Conservation (phyloP, 2,888 invertebrate genomes). For the Acanthosoma haemorrhoidale region DNA sequence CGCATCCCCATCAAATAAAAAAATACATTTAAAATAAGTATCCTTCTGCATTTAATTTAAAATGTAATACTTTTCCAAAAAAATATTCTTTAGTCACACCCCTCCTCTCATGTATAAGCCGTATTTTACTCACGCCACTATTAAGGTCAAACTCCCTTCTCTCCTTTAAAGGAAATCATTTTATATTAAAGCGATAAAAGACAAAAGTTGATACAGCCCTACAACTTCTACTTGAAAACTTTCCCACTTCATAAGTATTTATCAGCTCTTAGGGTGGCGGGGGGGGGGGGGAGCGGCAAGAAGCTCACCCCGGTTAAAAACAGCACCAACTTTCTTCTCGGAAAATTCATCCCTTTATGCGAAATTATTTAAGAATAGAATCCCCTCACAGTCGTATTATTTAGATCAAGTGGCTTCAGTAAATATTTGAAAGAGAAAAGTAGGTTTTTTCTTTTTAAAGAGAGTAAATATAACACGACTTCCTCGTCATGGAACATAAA, state of each 20-base stretch:
- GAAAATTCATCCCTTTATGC: background rate
- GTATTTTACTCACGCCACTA: background rate
- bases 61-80: too few species aligned
- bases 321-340: background rate
- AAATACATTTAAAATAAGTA: too few species aligned
- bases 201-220: background rate
- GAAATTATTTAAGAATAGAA: background rate
- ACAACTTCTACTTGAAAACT: background rate
- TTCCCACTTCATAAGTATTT: constrained; percentile 12
- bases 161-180: background rate
- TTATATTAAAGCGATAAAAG: background rate
- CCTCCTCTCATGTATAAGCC: too few species aligned
- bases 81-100: too few species aligned
- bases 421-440: too few species aligned
- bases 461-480: background rate
- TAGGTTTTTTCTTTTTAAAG: too few species aligned
- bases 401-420: too few species aligned
- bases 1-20: too few species aligned
- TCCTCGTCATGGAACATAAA: background rate
- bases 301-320: too few species aligned
- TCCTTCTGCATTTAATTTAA: too few species aligned
- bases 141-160: background rate
- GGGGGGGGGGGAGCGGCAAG: too few species aligned
- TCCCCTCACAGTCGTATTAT: too few species aligned
- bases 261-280: background rate